These are phyloP conservation scores for Genyomyrus donnyi DNA, from an alignment of 2,113 vertebrate genomes.

Conservation along the genomic window DNA sequence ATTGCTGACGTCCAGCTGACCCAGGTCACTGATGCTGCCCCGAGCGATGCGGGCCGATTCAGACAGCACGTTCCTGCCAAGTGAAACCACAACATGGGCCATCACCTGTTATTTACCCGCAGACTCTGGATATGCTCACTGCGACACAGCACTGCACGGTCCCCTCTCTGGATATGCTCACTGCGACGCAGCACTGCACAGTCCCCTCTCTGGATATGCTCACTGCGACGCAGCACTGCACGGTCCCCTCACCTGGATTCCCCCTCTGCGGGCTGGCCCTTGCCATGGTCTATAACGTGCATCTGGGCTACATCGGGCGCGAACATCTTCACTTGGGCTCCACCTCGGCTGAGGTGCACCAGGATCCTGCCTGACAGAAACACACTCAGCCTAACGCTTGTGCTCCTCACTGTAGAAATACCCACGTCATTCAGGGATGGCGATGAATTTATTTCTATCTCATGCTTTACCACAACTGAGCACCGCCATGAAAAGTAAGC, in stretches of 20 bases:
- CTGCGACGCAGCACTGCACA: neutral
- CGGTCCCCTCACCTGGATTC: conserved; percentile 48
- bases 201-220: too few species aligned
- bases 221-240: neutral
- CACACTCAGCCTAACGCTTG: neutral
- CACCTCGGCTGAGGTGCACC: conserved; percentile 75
- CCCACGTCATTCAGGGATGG: neutral
- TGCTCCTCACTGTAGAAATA: neutral
- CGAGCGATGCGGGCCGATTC: conserved; percentile 51
- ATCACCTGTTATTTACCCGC: neutral
- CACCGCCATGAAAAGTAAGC: neutral
- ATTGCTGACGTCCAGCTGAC: conserved; percentile 32
- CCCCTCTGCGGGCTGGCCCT: conserved; percentile 63
- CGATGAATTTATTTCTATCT: neutral
- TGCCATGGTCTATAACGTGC: conserved; percentile 76
- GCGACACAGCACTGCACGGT: neutral
- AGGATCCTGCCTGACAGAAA: conserved; percentile 54
- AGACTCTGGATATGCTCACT: neutral
- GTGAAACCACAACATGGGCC: neutral
- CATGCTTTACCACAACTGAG: neutral
- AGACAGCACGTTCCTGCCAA: conserved; percentile 42
- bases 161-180: neutral
- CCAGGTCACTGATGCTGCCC: conserved; percentile 41
- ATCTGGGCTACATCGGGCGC: conserved; percentile 74
- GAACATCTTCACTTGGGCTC: conserved; percentile 72